Percentiles rank a stretch among this genome's conserved stretches.
These are phyloP conservation scores for Rhinoraja longicauda DNA, from an alignment of 2,797 vertebrate genomes.

Conservation along the genomic window DNA sequence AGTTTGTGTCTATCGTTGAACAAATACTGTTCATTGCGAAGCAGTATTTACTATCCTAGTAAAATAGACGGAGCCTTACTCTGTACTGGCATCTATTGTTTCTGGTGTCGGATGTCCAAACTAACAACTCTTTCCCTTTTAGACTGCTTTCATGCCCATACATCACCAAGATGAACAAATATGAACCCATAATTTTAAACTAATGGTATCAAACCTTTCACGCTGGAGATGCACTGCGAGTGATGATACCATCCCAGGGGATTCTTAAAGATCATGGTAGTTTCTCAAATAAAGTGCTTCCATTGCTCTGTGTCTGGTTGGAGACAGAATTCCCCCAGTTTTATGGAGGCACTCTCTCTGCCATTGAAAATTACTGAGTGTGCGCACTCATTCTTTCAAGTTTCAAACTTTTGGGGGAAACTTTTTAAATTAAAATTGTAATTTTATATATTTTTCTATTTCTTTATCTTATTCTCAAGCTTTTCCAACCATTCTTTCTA, in stretches of 20 bases:
- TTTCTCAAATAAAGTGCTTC: background rate
- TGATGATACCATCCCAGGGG: background rate
- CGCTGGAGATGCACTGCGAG: background rate
- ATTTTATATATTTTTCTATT: no score
- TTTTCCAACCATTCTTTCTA: no score
- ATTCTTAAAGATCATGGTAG: background rate
- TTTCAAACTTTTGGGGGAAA: no score
- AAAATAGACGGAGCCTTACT: background rate
- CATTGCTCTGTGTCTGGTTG: background rate
- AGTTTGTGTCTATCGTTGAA: background rate
- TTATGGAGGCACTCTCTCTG: background rate
- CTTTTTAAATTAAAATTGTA: no score
- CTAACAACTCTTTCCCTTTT: background rate
- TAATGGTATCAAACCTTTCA: background rate
- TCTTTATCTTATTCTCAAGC: no score
- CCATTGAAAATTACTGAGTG: no score
- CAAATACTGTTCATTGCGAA: background rate
- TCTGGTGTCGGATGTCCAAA: background rate
- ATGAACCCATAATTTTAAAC: background rate
- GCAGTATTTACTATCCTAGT: background rate
- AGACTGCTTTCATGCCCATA: background rate
- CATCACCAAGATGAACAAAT: background rate
- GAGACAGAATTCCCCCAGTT: background rate
- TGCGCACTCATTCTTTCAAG: no score
- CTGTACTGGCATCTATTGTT: background rate